Evolutionary conservation across 2,113 vertebrate genomes (phyloP), one percentile per base, ranked within the genome.

Genomic region (Turnix velox): DNA sequence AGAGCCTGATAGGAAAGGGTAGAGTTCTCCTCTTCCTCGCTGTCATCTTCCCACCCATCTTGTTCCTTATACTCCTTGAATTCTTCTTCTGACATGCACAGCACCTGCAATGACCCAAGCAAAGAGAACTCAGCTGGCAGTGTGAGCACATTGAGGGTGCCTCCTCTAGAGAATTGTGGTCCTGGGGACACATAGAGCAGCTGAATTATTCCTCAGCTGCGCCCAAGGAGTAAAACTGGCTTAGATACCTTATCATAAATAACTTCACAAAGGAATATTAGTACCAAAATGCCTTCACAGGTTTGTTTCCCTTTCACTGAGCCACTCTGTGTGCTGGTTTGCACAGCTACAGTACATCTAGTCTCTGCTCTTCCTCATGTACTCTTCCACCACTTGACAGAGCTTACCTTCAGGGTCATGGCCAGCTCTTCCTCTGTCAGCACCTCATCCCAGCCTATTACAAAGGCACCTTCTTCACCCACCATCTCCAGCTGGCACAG

Each of bases 381-480:
- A 63, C n/a, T 76, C 35, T 48, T 63, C 7, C 4, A 5, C 24
- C 9, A 3, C 11, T 4, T 7, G 24, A 55, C 20, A 27, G 28
- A 7, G 30, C 94, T 96, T 92, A 99, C 99, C 99, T 99, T 99
- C 27, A 99, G 98, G 4, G 97, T 98, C 3, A 90, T 55, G 0
- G 98, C 97, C 9, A 99, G 97, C 87, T 99, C 99, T 5, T 98
- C 97, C 69, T 99, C 98, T 1, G 99, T 99, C 6, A 99, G 96
- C 46, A 98, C 98, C 62, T 98, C 98, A 4, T 98, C 96, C 90
- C 97, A 96, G 67, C 98, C 98, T 6, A 99, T 98, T 73, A 99
- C 98, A 24, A 99, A 98, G 17, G 97, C 98, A 0, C 97, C 98
- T 84, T 98, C 98, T n/a, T 98, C 98, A 28, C 97, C 97, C 40